Evolutionary conservation across 1,140 invertebrate genomes (phyloP), one percentile per base, ranked within the genome.

Genomic region (Argopecten irradians): DNA sequence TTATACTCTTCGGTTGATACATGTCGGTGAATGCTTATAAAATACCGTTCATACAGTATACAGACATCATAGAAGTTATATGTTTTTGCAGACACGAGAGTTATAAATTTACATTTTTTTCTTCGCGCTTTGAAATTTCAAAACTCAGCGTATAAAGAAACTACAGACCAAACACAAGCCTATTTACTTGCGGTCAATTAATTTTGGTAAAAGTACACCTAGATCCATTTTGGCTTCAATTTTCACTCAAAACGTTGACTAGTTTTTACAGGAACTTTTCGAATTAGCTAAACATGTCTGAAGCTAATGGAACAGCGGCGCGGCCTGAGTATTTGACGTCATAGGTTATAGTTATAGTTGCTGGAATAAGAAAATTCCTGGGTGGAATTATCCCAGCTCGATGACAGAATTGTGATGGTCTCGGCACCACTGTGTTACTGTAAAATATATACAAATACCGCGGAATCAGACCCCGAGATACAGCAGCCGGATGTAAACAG

Each of bases 401-500:
- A 71, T 71, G 55, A 71, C 55, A 71, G 55, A 71, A 71, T 71
- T 71, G 55, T 71, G 55, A 71, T 71, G 55, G 28, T 3, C 55
- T 71, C 55, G 22, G 55, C 55, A 71, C n/a, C 1, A 71, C 55
- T 71, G 55, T 71, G 43, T 46, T 28, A 71, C 36, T n/a, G n/a
- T n/a, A n/a, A n/a, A 39, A n/a, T 71, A 28, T 71, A 71, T 71
- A 71, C 55, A 71, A 71, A 71, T 71, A 71, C 22, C 55, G 55
- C 19, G 22, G 28, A n/a, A 71, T 55, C 43, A 55, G 43, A 11
- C 22, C 55, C n/a, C 55, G 55, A 71, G 55, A 28, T n/a, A n/a
- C 55, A 71, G 5, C 55, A 71, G 55, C 55, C 55, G 55, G 55
- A 71, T n/a, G n/a, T 71, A 71, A 71, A 71, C 55, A 71, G 55